These are phyloP conservation scores for Dendrolimus houi DNA, from an alignment of 2,888 invertebrate genomes.

Conservation along the genomic window DNA sequence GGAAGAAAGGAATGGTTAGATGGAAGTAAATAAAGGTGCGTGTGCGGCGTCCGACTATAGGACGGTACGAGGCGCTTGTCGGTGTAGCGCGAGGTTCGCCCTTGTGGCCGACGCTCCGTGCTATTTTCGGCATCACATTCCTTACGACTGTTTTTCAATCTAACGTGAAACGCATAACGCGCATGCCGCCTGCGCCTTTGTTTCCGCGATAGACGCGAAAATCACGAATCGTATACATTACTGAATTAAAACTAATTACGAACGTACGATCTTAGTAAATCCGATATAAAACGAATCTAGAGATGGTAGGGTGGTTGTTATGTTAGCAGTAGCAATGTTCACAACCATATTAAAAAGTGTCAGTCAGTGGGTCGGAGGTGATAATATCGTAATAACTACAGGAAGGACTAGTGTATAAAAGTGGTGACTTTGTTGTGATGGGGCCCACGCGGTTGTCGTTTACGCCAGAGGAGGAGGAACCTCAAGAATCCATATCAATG, in stretches of 20 bases:
- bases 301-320: conserved; percentile 12
- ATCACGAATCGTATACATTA: conserved; percentile 26
- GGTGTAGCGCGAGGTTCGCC: conserved; percentile 59
- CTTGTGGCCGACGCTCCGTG: conserved; percentile 68
- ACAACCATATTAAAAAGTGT: conserved; percentile 39
- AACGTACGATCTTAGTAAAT: conserved; percentile 24
- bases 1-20: conserved; percentile 25
- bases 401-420: conserved; percentile 50
- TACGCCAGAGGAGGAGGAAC: conserved; percentile 61
- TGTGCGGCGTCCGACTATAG: conserved; percentile 24
- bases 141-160: conserved; percentile 72
- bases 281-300: conserved; percentile 14
- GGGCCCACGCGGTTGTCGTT: conserved; percentile 61
- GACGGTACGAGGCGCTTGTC: conserved; percentile 26
- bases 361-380: conserved; percentile 35
- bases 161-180: conserved; percentile 70
- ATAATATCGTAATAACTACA: conserved; percentile 32
- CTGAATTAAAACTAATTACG: conserved; percentile 27
- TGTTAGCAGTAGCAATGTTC: conserved; percentile 20
- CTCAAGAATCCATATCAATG: conserved; percentile 27
- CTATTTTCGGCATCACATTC: conserved; percentile 74
- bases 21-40: conserved; percentile 66
- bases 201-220: conserved; percentile 42
- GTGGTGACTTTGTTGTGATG: conserved; percentile 40
- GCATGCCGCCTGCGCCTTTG: conserved; percentile 63